Percentiles rank a stretch among this genome's conserved stretches.
Evolutionary conservation across 2,797 vertebrate genomes (phyloP).

Genomic region (Xerus rutilus): DNA sequence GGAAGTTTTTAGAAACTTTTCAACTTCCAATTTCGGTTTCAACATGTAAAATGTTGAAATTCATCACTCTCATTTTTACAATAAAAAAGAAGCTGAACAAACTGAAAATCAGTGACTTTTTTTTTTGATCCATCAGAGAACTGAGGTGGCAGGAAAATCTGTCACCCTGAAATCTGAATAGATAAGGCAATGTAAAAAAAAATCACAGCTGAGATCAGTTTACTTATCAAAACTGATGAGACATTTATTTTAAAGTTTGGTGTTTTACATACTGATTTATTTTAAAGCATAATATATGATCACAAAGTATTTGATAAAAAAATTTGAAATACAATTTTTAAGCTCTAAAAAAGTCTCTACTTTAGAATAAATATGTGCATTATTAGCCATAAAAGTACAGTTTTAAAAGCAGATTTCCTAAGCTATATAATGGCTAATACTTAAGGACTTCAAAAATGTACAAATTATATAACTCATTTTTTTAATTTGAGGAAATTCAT

Average conservation of each 20-base stretch:
- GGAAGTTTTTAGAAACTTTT: conserved; percentile 2
- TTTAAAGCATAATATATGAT: conserved; percentile 69
- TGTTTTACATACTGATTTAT: conserved; percentile 74
- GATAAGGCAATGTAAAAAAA: background rate
- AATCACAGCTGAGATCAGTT: background rate
- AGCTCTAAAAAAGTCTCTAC: conserved; percentile 49
- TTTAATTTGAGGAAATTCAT: conserved; percentile 44
- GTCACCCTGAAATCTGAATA: background rate
- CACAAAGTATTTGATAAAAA: conserved; percentile 51
- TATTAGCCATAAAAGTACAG: conserved; percentile 59
- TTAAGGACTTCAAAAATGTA: conserved; percentile 48
- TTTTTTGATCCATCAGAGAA: background rate
- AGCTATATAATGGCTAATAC: conserved; percentile 26
- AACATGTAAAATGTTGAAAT: background rate
- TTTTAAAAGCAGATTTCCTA: conserved; percentile 67
- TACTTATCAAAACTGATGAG: background rate
- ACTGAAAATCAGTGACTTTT: background rate
- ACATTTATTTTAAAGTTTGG: too few relatives aligned
- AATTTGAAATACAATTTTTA: conserved; percentile 52
- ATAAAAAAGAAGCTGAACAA: too few relatives aligned
- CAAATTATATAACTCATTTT: too few relatives aligned
- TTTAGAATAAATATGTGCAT: background rate
- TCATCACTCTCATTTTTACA: background rate
- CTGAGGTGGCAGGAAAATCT: background rate
- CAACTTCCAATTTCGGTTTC: background rate